Conservation (phyloP, 2,888 invertebrate species). For the Euzetes globulus region DNA sequence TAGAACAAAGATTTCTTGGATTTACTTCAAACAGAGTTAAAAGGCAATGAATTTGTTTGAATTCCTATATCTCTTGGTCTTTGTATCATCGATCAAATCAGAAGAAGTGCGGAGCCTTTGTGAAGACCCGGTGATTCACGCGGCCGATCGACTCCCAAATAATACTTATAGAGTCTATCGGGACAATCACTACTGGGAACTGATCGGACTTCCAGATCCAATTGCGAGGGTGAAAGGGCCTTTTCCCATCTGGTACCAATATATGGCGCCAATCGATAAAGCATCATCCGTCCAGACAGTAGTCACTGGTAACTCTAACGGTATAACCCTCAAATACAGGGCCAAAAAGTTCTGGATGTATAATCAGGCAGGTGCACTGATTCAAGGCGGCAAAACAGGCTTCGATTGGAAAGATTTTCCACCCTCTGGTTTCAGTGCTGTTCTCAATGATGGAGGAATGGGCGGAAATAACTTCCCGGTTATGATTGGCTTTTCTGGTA, state of each 20-base stretch:
- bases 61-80: too few relatives aligned
- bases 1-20: too few relatives aligned
- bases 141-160: background rate
- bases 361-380: background rate
- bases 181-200: background rate
- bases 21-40: too few relatives aligned
- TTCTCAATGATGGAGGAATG: background rate
- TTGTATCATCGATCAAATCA: too few relatives aligned
- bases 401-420: background rate
- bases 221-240: background rate
- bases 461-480: background rate
- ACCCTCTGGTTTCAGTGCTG: background rate
- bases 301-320: background rate
- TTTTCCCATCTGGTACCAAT: background rate
- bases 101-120: too few relatives aligned
- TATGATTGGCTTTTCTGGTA: background rate
- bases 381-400: background rate
- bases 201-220: background rate
- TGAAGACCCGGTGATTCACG: background rate
- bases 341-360: background rate
- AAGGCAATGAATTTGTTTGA: too few relatives aligned
- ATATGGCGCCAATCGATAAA: background rate
- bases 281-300: background rate
- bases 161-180: background rate
- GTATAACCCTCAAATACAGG: background rate